Percentiles rank a stretch among this genome's conserved stretches.
Evolutionary conservation across 2,113 vertebrate genomes (phyloP).

Genomic region (Diphyllodes magnificus): DNA sequence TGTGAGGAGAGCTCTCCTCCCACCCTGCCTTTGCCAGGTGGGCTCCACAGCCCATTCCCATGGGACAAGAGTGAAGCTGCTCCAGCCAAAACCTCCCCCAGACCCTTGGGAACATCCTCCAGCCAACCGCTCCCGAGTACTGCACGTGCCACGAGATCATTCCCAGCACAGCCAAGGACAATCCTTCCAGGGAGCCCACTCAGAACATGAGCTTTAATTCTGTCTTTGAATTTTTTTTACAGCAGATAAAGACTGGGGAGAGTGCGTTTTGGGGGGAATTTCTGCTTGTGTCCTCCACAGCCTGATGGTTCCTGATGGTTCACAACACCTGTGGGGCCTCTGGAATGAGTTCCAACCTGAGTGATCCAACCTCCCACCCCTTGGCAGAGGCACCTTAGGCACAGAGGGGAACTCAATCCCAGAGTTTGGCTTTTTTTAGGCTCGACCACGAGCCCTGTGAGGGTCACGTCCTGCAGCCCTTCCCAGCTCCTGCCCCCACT

Average conservation of each 20-base stretch:
- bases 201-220: neutral
- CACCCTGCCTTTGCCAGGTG: neutral
- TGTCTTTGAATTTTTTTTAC: neutral
- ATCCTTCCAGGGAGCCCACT: neutral
- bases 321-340: neutral
- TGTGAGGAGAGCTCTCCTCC: neutral
- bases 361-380: neutral
- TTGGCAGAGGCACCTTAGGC: neutral
- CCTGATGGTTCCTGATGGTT: neutral
- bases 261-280: neutral
- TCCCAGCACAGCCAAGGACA: neutral
- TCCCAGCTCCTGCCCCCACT: rapidly evolving
- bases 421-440: neutral
- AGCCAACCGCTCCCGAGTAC: neutral
- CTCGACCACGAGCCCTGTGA: rapidly evolving
- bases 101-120: neutral
- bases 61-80: neutral
- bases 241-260: neutral
- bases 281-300: neutral
- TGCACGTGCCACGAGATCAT: no score
- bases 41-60: neutral
- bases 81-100: neutral
- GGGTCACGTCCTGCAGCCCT: neutral
- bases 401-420: neutral
- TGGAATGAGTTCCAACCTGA: neutral